Base-by-base conservation (phyloP, 2,797 vertebrate species). In the Micrastur ruficollis region DNA sequence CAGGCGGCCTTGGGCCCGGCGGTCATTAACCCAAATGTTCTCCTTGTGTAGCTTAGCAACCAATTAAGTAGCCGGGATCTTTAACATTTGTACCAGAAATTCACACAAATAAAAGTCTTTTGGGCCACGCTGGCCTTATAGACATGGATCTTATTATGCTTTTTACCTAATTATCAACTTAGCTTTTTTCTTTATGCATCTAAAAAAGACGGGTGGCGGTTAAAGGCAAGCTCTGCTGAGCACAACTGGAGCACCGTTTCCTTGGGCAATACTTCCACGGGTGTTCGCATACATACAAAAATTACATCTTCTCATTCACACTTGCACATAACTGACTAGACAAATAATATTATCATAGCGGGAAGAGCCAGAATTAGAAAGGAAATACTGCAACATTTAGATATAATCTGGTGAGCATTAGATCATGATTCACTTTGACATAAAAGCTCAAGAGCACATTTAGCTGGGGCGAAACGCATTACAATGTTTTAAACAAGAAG, bases 1-100 rank as follows among this genome's bases (percentile, higher is more conserved):
- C 98, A 98, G 98, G 98, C 98, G 97, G 98, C 98, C 98, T 97
- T 93, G 94, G 98, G 89, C 96, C 90, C 56, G 44, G 32, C 74
- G 22, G 91, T 66, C 95, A 67, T 61, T 82, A 95, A 86, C 97
- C 93, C 95, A 78, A 90, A 95, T 71, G 56, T 82, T 82, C 94
- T 92, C 78, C 6, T 25, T 3, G 19, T 1, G 78, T 92, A 47
- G 75, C 93, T 36, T 74, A 88, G 92, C 92, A 86, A 92, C 97
- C 87, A 49, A 50, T 86, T 82, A 65, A 89, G 82, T 92, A 78
- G 93, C 49, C 5, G 6, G 38, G 65, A 65, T 53, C 85, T 42
- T 67, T 58, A 61, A 22, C 80, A 4, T 68, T 49, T 29, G 53
- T 6, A 74, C 34, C 73, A 32, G 90, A 91, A 91, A 91, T 87